phyloP scores from a whole-genome alignment of 2,888 invertebrate species.

The Poecilus cupreus region DNA sequence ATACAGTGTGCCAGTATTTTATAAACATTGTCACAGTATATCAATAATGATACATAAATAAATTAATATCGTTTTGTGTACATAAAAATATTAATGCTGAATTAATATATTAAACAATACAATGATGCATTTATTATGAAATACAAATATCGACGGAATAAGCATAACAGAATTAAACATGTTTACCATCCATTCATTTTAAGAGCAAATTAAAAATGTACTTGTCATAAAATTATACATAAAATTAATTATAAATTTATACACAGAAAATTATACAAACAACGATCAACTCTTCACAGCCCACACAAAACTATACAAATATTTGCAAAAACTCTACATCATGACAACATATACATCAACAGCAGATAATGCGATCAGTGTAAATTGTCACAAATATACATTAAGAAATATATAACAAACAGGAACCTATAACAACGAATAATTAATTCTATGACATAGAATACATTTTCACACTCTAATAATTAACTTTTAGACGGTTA shows the following conservation, averaged over 20 bases:
- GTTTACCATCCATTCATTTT: constrained; percentile 40
- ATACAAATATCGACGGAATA: constrained; percentile 32
- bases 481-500: constrained; percentile 55
- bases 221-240: constrained; percentile 43
- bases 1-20: constrained; percentile 46
- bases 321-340: constrained; percentile 47
- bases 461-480: constrained; percentile 58
- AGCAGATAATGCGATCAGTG: not conserved
- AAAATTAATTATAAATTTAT: constrained; percentile 40
- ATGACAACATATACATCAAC: constrained; percentile 35
- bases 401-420: constrained; percentile 56
- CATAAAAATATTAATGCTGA: constrained; percentile 32
- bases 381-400: constrained; percentile 44
- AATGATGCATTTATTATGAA: constrained; percentile 38
- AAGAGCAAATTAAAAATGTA: constrained; percentile 42
- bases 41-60: constrained; percentile 37
- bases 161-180: constrained; percentile 45
- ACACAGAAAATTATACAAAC: constrained; percentile 44
- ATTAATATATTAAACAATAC: constrained; percentile 31
- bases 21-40: constrained; percentile 44
- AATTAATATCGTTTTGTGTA: constrained; percentile 47
- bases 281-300: constrained; percentile 56
- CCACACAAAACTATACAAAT: constrained; percentile 59
- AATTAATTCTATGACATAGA: constrained; percentile 59
- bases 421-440: constrained; percentile 58